These are phyloP conservation scores for Thereva unica DNA, from an alignment of 2,888 invertebrate genomes.

Conservation along the genomic window DNA sequence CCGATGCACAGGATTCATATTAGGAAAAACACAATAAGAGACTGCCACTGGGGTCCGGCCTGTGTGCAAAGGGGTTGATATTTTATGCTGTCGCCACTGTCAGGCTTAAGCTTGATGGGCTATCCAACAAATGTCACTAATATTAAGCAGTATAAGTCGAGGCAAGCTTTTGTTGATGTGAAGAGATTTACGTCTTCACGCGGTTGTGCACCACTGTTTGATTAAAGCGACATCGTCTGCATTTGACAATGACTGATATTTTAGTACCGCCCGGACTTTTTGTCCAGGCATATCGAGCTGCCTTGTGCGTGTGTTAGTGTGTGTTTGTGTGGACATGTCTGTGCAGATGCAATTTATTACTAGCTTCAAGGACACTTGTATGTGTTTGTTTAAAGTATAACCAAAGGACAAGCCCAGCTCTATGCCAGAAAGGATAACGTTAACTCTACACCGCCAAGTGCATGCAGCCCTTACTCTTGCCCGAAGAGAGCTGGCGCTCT, in stretches of 20 bases:
- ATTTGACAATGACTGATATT: constrained; percentile 26
- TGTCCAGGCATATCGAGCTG: background rate
- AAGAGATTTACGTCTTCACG: constrained; percentile 27
- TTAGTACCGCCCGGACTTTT: constrained; percentile 3
- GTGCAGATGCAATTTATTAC: no score
- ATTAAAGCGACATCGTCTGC: constrained; percentile 29
- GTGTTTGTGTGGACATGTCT: no score
- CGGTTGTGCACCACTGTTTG: constrained; percentile 23
- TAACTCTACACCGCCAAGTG: no score
- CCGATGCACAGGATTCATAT: constrained; percentile 4
- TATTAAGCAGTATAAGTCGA: constrained; percentile 20
- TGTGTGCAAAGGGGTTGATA: constrained; percentile 23
- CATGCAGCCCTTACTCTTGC: background rate
- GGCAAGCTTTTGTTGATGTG: constrained; percentile 16
- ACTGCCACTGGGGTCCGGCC: background rate
- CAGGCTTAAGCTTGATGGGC: constrained; percentile 12
- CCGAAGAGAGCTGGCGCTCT: background rate
- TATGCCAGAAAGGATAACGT: no score
- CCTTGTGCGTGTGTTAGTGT: no score
- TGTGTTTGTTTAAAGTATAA: no score
- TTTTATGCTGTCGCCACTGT: constrained; percentile 26
- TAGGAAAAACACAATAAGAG: constrained; percentile 31
- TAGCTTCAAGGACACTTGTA: no score
- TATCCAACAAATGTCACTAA: constrained; percentile 10
- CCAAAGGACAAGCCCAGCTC: no score